Conservation (phyloP, 2,797 vertebrate species). For the Notolabrus celidotus region DNA sequence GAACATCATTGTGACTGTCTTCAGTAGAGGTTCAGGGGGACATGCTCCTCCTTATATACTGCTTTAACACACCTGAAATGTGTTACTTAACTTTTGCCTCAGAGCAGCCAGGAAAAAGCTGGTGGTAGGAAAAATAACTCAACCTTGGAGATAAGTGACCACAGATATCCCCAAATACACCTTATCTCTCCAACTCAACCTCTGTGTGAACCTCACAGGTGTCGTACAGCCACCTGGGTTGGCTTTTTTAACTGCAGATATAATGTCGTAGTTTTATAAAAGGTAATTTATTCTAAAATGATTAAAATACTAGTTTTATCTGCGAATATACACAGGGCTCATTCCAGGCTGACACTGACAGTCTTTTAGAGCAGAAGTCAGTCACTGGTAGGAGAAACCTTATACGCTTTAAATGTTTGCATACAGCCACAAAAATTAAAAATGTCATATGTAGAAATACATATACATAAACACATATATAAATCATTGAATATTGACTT, state of each 20-base stretch:
- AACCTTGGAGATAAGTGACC: conserved; percentile 68
- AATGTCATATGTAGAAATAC: too few relatives aligned
- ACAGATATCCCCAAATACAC: conserved; percentile 68
- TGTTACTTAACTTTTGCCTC: conserved; percentile 28
- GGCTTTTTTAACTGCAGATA: background rate
- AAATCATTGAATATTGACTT: background rate
- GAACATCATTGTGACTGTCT: conserved; percentile 80
- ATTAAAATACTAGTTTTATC: background rate
- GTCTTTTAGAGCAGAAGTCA: background rate
- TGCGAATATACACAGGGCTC: background rate
- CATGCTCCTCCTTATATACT: conserved; percentile 68
- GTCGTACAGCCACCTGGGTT: conserved; percentile 32
- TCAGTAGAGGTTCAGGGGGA: conserved; percentile 10
- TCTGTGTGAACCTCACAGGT: conserved; percentile 81
- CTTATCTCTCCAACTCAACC: conserved; percentile 60
- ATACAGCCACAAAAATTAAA: too few relatives aligned
- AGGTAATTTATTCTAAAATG: too few relatives aligned
- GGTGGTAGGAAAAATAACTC: conserved; percentile 51
- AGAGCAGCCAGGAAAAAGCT: conserved; percentile 16
- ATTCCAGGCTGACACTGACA: background rate
- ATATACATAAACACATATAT: too few relatives aligned
- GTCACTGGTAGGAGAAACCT: background rate
- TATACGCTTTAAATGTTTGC: background rate
- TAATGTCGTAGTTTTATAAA: too few relatives aligned
- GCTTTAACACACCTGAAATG: background rate